A percentile compares a stretch with the other conserved stretches of the same genome.
Conservation (phyloP, 2,888 invertebrate genomes). For the Timandra comae region DNA sequence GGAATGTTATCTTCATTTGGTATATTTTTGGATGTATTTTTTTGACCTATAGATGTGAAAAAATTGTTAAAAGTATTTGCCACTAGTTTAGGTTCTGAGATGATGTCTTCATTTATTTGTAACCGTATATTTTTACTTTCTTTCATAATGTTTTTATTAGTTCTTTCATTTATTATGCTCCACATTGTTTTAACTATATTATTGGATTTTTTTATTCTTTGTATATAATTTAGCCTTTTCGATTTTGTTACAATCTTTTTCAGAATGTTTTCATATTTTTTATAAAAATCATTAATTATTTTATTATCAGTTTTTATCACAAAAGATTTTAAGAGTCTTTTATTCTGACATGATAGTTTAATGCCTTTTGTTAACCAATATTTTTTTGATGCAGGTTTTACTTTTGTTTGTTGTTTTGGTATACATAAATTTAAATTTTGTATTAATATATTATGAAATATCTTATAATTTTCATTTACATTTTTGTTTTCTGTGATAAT, state of each 20-base stretch:
- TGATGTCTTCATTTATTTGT: neutral
- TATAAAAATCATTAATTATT: slow-evolving; percentile 1
- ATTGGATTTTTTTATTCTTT: neutral
- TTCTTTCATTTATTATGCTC: slow-evolving; percentile 2
- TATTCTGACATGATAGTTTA: slow-evolving; percentile 1
- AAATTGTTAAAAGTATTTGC: neutral
- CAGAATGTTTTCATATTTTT: slow-evolving; percentile 1
- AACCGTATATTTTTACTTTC: neutral
- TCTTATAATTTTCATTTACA: neutral
- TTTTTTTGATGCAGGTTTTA: neutral
- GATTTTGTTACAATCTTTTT: neutral
- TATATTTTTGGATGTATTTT: neutral
- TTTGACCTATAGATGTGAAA: neutral
- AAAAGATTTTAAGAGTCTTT: neutral
- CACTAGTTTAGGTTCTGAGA: neutral
- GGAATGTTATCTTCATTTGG: neutral
- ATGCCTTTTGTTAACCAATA: neutral
- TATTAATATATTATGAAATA: neutral
- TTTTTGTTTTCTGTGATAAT: neutral
- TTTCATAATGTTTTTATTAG: neutral
- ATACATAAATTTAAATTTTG: neutral
- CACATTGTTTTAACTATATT: slow-evolving; percentile 3
- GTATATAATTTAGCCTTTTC: slow-evolving; percentile 1
- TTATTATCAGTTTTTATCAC: neutral
- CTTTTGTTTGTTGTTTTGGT: neutral